phyloP scores from a whole-genome alignment of 1,140 invertebrate species.

The Hylaeus anthracinus region DNA sequence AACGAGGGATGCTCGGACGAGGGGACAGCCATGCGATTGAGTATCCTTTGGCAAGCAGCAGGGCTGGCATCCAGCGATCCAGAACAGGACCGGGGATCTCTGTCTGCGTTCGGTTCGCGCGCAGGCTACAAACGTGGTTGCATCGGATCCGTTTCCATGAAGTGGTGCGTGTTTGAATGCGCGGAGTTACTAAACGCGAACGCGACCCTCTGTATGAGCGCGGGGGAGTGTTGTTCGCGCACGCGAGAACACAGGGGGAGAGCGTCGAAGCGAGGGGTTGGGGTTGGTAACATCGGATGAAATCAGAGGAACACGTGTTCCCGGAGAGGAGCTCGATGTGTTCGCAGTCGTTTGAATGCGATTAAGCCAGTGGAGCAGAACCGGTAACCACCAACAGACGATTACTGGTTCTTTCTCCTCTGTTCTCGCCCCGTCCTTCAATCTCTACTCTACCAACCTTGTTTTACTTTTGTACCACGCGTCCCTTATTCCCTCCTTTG shows the following conservation, averaged over 20 bases:
- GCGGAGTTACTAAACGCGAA: not conserved
- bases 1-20: not conserved
- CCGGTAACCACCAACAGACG: not conserved
- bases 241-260: too few species aligned
- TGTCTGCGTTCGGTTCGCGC: conserved; percentile 13
- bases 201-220: too few species aligned
- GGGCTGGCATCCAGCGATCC: conserved; percentile 57
- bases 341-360: conserved; percentile 63
- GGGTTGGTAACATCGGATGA: conserved; percentile 46
- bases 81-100: conserved; percentile 46
- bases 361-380: conserved; percentile 53
- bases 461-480: not conserved
- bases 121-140: conserved; percentile 7
- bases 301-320: conserved; percentile 71
- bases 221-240: too few species aligned
- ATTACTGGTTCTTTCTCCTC: not conserved
- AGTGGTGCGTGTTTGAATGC: not conserved
- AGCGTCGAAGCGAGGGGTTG: too few species aligned
- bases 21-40: conserved; percentile 40
- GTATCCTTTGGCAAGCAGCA: conserved; percentile 58
- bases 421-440: not conserved
- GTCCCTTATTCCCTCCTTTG: not conserved
- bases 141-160: conserved; percentile 13
- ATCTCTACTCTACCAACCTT: not conserved
- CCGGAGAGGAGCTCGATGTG: conserved; percentile 37